Base-by-base conservation (phyloP, 2,797 vertebrate genomes). In the Coracias cyanogaster region DNA sequence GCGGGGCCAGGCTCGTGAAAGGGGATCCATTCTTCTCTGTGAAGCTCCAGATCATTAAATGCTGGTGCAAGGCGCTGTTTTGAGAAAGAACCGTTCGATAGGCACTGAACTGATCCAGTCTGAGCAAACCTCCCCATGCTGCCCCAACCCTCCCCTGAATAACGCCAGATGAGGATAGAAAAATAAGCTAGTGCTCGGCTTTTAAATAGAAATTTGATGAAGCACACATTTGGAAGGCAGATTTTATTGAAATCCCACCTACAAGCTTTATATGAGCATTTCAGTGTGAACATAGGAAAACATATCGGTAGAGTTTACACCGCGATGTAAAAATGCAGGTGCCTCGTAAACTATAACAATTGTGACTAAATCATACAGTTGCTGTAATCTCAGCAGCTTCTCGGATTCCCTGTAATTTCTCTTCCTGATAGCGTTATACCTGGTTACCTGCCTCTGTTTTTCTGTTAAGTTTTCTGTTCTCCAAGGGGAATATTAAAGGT, bases 1-100 rank as follows among this genome's bases (percentile, higher is more conserved):
- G 29, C 0, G 0, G n/a, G 71, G 65, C 43, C 39, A 51, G 89
- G 31, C 81, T 81, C 3, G 1, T 45, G 86, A 66, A 70, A 24
- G 62, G 55, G 64, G 51, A 52, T 66, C 78, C 48, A 11, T 76
- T 57, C 41, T 64, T 80, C 83, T 82, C 37, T 79, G 71, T 80
- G 90, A 83, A 64, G 80, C 69, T 72, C 25, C 82, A 86, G 86
- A 90, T 96, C 88, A 77, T 92, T 77, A 52, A 82, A 52, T 2
- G 2, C 48, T 55, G 78, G 70, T 70, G 71, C 85, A 87, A 91
- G 71, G 60, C 1, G 0, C 94, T 93, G 8, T 94, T 90, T 90
- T 67, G 86, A 77, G 92, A 74, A 39, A 51, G 54, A 58, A 43
- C 77, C 0, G 0, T 90, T 64, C 77, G 78, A 64, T 54, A 67